Percentiles rank a stretch among this genome's conserved stretches.
Conservation (phyloP, 2,113 vertebrate genomes). For the Saguinus imperator region DNA sequence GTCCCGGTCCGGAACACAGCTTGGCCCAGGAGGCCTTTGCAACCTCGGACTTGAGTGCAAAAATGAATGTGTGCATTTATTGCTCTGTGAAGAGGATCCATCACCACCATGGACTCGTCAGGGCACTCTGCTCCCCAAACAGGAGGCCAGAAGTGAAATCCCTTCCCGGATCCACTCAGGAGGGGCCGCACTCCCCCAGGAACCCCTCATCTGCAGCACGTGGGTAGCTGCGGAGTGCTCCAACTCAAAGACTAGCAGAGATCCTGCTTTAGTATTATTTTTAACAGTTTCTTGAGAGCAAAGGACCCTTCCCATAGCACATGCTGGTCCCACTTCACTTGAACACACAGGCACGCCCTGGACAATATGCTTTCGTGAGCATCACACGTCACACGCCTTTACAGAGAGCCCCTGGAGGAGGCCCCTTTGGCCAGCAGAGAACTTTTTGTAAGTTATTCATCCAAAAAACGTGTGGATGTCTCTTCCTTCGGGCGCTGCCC, state of each 20-base stretch:
- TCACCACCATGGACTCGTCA: background rate
- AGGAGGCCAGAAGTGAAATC: background rate
- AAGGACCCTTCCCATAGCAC: too few species aligned
- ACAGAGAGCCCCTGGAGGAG: background rate
- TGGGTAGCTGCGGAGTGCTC: too few species aligned
- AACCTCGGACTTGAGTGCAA: background rate
- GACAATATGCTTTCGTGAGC: background rate
- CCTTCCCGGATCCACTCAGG: too few species aligned
- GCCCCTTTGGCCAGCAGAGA: background rate
- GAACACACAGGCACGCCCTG: background rate
- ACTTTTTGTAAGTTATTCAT: background rate
- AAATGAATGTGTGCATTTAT: background rate
- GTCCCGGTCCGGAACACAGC: background rate
- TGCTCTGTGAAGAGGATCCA: background rate
- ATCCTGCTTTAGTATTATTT: too few species aligned
- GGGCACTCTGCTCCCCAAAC: too few species aligned
- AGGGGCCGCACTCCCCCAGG: too few species aligned
- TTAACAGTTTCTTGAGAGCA: background rate
- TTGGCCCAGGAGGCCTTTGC: background rate
- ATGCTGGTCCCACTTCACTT: background rate
- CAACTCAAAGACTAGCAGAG: too few species aligned
- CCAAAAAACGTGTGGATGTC: too few species aligned
- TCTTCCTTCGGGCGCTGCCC: rapidly evolving
- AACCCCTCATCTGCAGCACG: background rate
- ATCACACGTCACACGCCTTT: background rate